Percentiles rank a stretch among this genome's conserved stretches.
phyloP scores from a whole-genome alignment of 2,888 invertebrate genomes.

The Trypoxylon attenuatum region DNA sequence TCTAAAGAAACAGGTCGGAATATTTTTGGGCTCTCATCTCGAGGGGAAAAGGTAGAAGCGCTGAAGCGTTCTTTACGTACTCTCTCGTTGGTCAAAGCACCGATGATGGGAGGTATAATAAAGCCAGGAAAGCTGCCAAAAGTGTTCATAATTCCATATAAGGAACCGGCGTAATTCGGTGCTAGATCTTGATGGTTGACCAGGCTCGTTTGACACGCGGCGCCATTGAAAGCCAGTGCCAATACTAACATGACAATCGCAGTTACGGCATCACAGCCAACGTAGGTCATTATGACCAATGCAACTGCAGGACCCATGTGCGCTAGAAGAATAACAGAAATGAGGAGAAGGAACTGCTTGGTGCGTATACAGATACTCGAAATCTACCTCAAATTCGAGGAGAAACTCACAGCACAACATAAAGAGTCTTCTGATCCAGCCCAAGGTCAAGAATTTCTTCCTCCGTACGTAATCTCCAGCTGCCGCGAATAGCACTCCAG shows the following conservation, averaged over 20 bases:
- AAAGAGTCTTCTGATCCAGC: slow-evolving; percentile 66
- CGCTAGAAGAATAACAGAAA: too few relatives aligned
- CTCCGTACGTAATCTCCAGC: slow-evolving; percentile 81
- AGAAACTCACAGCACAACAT: slow-evolving; percentile 69
- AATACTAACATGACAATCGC: slow-evolving; percentile 68
- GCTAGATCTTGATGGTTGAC: slow-evolving; percentile 73
- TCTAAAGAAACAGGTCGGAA: slow-evolving; percentile 76
- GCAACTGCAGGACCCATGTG: slow-evolving; percentile 76
- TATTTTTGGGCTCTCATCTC: not conserved
- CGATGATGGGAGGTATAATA: slow-evolving; percentile 69
- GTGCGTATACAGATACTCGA: too few relatives aligned
- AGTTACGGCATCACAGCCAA: slow-evolving; percentile 60
- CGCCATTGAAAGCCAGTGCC: slow-evolving; percentile 67
- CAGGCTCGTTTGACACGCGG: slow-evolving; percentile 71
- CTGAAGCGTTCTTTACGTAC: too few relatives aligned
- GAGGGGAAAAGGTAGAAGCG: too few relatives aligned
- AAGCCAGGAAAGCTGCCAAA: slow-evolving; percentile 72
- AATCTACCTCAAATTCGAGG: not conserved
- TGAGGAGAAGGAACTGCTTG: too few relatives aligned
- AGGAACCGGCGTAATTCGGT: slow-evolving; percentile 72
- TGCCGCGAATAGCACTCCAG: slow-evolving; percentile 83
- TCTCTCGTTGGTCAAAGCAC: slow-evolving; percentile 63
- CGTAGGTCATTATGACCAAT: slow-evolving; percentile 73
- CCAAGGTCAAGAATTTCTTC: slow-evolving; percentile 74
- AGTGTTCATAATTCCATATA: slow-evolving; percentile 72